Conservation (phyloP, 2,888 invertebrate genomes). For the Erannis defoliaria region DNA sequence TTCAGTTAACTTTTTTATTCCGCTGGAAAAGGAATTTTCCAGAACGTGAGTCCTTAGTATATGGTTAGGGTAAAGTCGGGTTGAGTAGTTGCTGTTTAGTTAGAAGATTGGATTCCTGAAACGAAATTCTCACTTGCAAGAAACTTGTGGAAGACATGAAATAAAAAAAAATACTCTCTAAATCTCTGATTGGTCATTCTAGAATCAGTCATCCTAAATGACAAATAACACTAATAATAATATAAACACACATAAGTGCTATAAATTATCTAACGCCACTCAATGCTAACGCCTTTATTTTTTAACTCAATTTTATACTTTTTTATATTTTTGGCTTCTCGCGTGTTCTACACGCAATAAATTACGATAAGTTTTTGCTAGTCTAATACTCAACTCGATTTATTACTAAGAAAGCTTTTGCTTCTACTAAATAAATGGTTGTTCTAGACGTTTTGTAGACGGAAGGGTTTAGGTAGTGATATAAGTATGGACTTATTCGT, state of each 20-base stretch:
- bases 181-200: no score
- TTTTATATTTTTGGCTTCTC: no score
- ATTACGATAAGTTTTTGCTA: not conserved
- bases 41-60: constrained; percentile 35
- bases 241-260: no score
- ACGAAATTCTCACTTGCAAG: not conserved
- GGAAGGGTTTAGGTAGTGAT: not conserved
- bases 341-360: not conserved
- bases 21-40: constrained; percentile 40
- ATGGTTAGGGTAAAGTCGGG: constrained; percentile 7
- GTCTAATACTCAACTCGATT: not conserved
- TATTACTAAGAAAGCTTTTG: not conserved
- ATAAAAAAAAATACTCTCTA: no score
- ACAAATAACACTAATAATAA: no score
- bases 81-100: constrained; percentile 27
- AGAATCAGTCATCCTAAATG: no score
- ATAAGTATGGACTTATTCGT: not conserved
- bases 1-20: constrained; percentile 43
- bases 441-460: not conserved
- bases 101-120: constrained; percentile 20
- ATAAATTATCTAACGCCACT: no score
- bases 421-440: constrained; percentile 4
- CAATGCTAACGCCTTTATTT: no score
- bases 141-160: not conserved
- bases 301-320: no score